These are phyloP conservation scores for Embiotoca jacksoni DNA, from an alignment of 2,113 vertebrate genomes.

Conservation along the genomic window DNA sequence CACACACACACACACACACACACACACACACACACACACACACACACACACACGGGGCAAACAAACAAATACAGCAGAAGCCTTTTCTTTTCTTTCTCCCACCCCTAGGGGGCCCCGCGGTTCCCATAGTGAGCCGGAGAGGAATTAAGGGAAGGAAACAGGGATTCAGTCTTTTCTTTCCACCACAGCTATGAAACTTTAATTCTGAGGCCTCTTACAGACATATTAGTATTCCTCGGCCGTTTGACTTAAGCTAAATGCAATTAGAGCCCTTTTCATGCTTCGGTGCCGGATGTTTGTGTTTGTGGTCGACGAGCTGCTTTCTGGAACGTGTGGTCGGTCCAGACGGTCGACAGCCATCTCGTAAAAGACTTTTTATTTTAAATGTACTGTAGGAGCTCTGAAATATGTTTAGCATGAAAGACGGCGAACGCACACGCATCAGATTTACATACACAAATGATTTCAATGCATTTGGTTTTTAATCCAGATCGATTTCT, in stretches of 20 bases:
- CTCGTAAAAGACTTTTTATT: no score
- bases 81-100: constrained; percentile 1
- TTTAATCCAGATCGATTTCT: no score
- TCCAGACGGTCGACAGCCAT: not conserved
- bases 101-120: constrained; percentile 41
- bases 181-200: not conserved
- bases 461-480: no score
- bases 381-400: no score
- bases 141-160: constrained; percentile 43
- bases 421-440: no score
- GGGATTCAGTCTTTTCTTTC: constrained; percentile 39
- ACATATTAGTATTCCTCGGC: constrained; percentile 66
- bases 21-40: constrained; percentile 32
- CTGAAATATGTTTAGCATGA: no score
- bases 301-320: constrained; percentile 15
- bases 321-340: not conserved
- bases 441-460: no score
- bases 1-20: constrained; percentile 37
- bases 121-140: constrained; percentile 63
- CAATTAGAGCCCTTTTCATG: constrained; percentile 61
- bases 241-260: constrained; percentile 43
- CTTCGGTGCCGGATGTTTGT: constrained; percentile 26
- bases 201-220: constrained; percentile 25
- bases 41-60: constrained; percentile 44
- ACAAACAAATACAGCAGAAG: constrained; percentile 69